phyloP scores from a whole-genome alignment of 2,113 vertebrate genomes.

The Poecilia latipinna region DNA sequence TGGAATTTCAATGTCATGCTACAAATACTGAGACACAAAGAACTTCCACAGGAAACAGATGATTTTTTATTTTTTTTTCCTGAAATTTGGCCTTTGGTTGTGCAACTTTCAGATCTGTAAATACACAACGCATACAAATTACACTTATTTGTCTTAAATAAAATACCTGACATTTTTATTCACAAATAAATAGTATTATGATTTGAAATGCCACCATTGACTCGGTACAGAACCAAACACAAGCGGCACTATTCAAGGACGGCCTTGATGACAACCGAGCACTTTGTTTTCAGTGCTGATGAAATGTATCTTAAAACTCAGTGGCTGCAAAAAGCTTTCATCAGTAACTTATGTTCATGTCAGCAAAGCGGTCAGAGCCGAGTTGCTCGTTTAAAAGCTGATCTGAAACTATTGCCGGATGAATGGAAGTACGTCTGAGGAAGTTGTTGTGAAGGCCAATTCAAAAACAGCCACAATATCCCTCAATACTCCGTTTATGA shows the following conservation, averaged over 20 bases:
- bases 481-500: background rate
- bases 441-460: background rate
- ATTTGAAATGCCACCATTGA: too few species aligned
- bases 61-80: too few species aligned
- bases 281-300: background rate
- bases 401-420: constrained; percentile 38
- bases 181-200: background rate
- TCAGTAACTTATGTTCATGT: constrained; percentile 15
- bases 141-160: too few species aligned
- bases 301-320: background rate
- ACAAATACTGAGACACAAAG: too few species aligned
- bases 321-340: constrained; percentile 1
- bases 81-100: too few species aligned
- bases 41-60: background rate
- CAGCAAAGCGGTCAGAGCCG: constrained; percentile 44
- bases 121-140: too few species aligned
- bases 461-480: background rate
- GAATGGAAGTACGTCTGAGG: constrained; percentile 31
- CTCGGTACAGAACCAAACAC: too few species aligned
- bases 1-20: too few species aligned
- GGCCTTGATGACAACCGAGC: background rate
- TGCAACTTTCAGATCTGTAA: too few species aligned
- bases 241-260: background rate
- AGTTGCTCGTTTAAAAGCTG: constrained; percentile 53
- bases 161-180: background rate